Evolutionary conservation across 2,113 vertebrate genomes (phyloP), one percentile per base, ranked within the genome.

Genomic region (Alexandromys fortis): DNA sequence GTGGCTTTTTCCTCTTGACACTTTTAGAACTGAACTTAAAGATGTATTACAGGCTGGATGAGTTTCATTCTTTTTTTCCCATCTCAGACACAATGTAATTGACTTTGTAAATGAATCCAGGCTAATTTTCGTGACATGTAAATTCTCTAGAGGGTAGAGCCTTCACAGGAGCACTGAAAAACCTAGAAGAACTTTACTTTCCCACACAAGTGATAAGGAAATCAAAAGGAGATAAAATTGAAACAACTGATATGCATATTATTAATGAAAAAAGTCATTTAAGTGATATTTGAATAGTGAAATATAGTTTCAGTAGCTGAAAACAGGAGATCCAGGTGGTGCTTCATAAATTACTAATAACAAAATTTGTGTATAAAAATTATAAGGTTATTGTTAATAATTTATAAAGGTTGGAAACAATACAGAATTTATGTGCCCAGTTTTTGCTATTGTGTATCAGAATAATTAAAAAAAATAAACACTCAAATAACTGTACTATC

Each of bases 271-370:
- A 58, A 61, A 61, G 42, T 38, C 82, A 92, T 93, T 76, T 77
- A 90, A 38, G 42, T 88, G 76, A 90, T 17, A 14, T 3, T 42
- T 81, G 45, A 85, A 72, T 42, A 55, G 13, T 72, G 12, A 86
- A 75, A 72, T 91, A 30, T n/a, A 55, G 70, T 65, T 94, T 94
- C 49, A 76, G 11, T 78, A 79, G 82, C 38, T 38, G 4, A 38
- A 90, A 90, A 86, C 92, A 79, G 49, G 17, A 91, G 49, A 86
- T 65, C 5, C 24, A 70, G 13, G 8, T 67, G 70, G 79, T 49
- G 49, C 24, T 67, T 92, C 70, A 77, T 79, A 89, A 86, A 78
- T 95, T 92, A 89, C 92, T 87, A 70, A 94, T 79, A 88, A 92
- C 58, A 90, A 55, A 83, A 19, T 67, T 91, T n/a, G 47, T 33